Conservation (phyloP, 2,888 invertebrate species). For the Drosophila ezoana region DNA sequence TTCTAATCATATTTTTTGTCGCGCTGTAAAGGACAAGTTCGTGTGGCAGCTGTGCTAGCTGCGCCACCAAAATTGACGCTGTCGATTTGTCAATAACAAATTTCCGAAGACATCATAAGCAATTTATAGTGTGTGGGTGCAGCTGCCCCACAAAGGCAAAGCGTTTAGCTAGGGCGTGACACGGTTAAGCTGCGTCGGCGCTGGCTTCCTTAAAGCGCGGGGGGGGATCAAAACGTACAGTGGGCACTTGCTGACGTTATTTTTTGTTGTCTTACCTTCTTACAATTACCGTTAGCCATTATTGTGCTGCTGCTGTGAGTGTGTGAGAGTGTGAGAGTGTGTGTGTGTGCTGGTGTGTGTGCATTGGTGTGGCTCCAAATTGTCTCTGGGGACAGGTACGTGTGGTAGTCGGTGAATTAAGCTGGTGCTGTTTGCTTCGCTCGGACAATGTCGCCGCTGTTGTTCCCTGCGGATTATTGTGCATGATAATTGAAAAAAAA, state of each 20-base stretch:
- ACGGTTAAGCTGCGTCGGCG: conserved; percentile 12
- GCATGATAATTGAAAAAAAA: conserved; percentile 66
- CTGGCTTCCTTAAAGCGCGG: neutral
- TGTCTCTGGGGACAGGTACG: conserved; percentile 47
- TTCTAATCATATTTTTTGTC: conserved; percentile 17
- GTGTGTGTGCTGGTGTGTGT: conserved; percentile 45
- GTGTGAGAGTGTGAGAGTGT: conserved; percentile 20
- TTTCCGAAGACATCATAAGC: conserved; percentile 44
- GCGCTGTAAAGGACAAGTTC: too few species aligned
- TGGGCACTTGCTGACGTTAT: conserved; percentile 25
- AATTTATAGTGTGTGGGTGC: conserved; percentile 60
- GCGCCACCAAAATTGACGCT: conserved; percentile 30
- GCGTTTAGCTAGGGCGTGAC: conserved; percentile 43
- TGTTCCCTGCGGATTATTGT: conserved; percentile 45
- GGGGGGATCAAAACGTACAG: too few species aligned
- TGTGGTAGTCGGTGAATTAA: conserved; percentile 25
- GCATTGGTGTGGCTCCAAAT: conserved; percentile 46
- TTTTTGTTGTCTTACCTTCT: conserved; percentile 62
- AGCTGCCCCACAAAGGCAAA: conserved; percentile 26
- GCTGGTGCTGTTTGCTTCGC: conserved; percentile 6
- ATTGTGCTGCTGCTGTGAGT: conserved; percentile 10
- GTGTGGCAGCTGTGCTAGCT: too few species aligned
- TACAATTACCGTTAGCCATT: conserved; percentile 61
- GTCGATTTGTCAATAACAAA: conserved; percentile 50
- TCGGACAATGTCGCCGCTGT: conserved; percentile 26